Evolutionary conservation across 2,888 invertebrate genomes (phyloP).

Genomic region (Pristionchus maxplancki): DNA sequence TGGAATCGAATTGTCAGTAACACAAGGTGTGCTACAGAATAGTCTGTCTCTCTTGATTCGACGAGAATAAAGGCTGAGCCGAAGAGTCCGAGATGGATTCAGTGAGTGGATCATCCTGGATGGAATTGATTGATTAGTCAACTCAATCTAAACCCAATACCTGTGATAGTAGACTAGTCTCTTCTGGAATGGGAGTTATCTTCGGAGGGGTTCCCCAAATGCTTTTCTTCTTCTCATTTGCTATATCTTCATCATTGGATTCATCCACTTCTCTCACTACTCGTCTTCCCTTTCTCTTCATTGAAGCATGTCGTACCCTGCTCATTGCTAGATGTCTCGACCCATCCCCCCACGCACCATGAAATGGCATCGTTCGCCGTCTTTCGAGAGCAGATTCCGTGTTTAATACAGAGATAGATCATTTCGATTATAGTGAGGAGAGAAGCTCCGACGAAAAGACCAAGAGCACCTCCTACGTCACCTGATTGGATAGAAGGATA

Average conservation of each 20-base stretch:
- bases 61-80: neutral
- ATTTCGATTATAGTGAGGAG: conserved; percentile 75
- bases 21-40: neutral
- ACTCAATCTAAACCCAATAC: neutral
- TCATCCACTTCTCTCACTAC: conserved; percentile 31
- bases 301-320: conserved; percentile 44
- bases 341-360: no score
- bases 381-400: conserved; percentile 58
- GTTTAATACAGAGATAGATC: conserved; percentile 68
- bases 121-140: neutral
- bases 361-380: conserved; percentile 51
- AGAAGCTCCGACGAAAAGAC: conserved; percentile 74
- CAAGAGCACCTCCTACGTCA: conserved; percentile 76
- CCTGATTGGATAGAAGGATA: conserved; percentile 71
- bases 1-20: neutral
- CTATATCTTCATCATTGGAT: neutral
- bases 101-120: neutral
- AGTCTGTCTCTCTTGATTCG: neutral
- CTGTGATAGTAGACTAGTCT: conserved; percentile 8
- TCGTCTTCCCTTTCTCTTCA: conserved; percentile 23
- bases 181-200: conserved; percentile 38
- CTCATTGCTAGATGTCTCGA: neutral
- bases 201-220: conserved; percentile 1
- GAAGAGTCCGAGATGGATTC: neutral
- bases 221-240: conserved; percentile 27